These are phyloP conservation scores for Dryococelus australis DNA, from an alignment of 2,888 invertebrate genomes.

Conservation along the genomic window DNA sequence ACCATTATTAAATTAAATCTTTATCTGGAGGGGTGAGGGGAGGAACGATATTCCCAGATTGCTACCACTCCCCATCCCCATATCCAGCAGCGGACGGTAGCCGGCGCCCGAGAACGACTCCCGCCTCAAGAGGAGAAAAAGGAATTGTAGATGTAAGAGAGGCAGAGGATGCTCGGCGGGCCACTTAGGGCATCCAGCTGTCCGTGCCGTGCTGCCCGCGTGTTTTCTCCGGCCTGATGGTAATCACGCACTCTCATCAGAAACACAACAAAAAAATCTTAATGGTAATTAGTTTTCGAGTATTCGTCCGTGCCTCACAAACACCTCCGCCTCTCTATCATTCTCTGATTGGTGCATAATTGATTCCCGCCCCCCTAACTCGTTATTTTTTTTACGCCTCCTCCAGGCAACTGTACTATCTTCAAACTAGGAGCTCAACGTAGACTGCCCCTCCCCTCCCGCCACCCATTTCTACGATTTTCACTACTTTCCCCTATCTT, in stretches of 20 bases:
- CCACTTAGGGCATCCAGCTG: background rate
- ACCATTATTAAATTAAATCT: conserved; percentile 10
- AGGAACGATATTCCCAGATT: background rate
- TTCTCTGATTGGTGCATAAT: background rate
- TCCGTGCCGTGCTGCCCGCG: background rate
- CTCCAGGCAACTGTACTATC: too few species aligned
- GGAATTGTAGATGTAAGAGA: background rate
- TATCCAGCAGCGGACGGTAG: background rate
- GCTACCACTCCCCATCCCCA: background rate
- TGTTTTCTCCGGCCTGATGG: background rate
- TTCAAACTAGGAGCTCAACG: too few species aligned
- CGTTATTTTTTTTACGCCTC: too few species aligned
- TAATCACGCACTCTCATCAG: conserved; percentile 7
- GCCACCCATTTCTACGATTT: too few species aligned
- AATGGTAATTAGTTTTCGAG: conserved; percentile 21
- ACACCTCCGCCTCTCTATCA: background rate
- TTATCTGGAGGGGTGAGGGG: background rate
- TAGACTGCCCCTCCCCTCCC: too few species aligned
- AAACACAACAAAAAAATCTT: conserved; percentile 13
- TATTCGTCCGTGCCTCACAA: background rate
- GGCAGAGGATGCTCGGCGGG: background rate
- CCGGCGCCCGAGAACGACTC: background rate
- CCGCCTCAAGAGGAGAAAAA: background rate
- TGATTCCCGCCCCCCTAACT: background rate
- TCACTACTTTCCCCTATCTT: too few species aligned